Conservation (phyloP, 2,113 vertebrate species). For the Boulengeromyrus knoepffleri region DNA sequence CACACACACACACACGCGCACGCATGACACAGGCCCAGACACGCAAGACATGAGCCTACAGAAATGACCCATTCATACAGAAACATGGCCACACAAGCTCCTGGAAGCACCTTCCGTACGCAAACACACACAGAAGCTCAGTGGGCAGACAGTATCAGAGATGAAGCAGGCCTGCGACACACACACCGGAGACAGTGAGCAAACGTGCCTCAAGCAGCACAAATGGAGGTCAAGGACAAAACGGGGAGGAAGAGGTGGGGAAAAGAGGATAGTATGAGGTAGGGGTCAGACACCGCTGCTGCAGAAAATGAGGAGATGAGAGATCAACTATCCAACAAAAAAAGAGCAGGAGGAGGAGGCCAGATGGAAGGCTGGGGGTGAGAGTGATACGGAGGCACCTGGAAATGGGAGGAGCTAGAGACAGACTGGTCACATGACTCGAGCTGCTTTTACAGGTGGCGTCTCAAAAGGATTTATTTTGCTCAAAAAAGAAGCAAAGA, state of each 20-base stretch:
- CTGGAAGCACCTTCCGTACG: not conserved
- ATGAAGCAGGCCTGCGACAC: not conserved
- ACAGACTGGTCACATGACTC: slow-evolving; percentile 38
- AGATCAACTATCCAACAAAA: slow-evolving; percentile 36
- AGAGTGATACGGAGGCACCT: slow-evolving; percentile 56
- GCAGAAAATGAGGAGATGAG: slow-evolving; percentile 60
- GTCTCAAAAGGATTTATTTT: slow-evolving; percentile 33
- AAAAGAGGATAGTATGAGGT: slow-evolving; percentile 36
- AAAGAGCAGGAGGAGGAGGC: slow-evolving; percentile 22
- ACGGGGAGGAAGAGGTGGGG: not conserved
- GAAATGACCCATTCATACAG: not conserved
- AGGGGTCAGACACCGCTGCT: slow-evolving; percentile 52
- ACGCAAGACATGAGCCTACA: not conserved
- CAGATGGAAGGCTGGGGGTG: slow-evolving; percentile 27
- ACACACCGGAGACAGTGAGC: not conserved
- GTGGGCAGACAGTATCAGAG: not conserved
- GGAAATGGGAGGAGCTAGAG: slow-evolving; percentile 50
- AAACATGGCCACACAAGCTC: not conserved
- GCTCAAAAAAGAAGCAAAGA: slow-evolving; percentile 40
- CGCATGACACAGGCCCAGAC: not conserved
- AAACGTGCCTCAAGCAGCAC: not conserved
- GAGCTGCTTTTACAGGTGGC: slow-evolving; percentile 36
- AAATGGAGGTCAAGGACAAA: not conserved
- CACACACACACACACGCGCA: not conserved
- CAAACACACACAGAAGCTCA: not conserved